These are phyloP conservation scores for Meta bourneti DNA, from an alignment of 2,888 invertebrate species.

Conservation along the genomic window DNA sequence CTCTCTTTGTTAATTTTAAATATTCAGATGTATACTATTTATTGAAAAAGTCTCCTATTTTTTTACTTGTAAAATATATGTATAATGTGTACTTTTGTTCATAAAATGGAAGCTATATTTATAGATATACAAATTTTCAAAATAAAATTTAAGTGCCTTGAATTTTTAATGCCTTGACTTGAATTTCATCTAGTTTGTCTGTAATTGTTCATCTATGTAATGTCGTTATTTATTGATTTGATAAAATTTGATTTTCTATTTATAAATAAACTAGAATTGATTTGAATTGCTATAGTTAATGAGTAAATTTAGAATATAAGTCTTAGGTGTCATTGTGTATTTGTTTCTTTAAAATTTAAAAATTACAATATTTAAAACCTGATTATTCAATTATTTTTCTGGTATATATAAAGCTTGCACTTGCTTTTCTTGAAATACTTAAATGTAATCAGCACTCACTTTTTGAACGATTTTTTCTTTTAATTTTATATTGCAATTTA, in stretches of 20 bases:
- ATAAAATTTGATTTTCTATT: not conserved
- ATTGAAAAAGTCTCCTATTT: constrained; percentile 26
- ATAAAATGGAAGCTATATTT: not conserved
- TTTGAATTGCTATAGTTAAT: not conserved
- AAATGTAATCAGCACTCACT: too few relatives aligned
- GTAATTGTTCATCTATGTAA: not conserved
- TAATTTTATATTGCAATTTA: too few relatives aligned
- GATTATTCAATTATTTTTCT: too few relatives aligned
- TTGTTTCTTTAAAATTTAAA: too few relatives aligned
- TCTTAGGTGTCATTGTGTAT: too few relatives aligned
- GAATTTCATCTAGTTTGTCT: constrained; percentile 16
- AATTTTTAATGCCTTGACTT: constrained; percentile 17
- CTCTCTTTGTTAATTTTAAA: not conserved
- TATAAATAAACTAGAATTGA: not conserved
- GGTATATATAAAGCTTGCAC: too few relatives aligned
- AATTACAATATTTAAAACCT: too few relatives aligned
- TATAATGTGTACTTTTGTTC: not conserved
- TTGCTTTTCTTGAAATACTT: too few relatives aligned
- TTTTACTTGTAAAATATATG: constrained; percentile 29
- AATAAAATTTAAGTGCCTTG: constrained; percentile 54
- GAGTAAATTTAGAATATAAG: too few relatives aligned
- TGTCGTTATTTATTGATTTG: not conserved
- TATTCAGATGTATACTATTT: constrained; percentile 15
- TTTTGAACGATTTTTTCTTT: too few relatives aligned
- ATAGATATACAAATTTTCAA: not conserved